Conservation (phyloP, 2,888 invertebrate genomes). For the Psylliodes chrysocephalus region DNA sequence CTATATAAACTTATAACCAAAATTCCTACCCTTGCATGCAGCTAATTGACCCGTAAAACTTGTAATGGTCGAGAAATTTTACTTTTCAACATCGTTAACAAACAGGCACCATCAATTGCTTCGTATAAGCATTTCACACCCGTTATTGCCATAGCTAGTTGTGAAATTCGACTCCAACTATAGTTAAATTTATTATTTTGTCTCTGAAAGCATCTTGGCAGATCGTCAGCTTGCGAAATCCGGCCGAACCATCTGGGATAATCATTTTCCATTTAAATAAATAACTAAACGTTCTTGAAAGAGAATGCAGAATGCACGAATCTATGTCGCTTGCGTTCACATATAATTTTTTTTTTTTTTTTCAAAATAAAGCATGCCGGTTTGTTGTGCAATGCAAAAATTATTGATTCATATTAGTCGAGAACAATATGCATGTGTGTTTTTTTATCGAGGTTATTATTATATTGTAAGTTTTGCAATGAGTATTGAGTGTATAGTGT, state of each 20-base stretch:
- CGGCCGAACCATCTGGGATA: not conserved
- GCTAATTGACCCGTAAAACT: too few species aligned
- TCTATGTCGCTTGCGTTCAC: slow-evolving; percentile 2
- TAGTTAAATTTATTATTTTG: not conserved
- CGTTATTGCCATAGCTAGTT: not conserved
- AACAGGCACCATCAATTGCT: too few species aligned
- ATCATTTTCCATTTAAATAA: slow-evolving; percentile 5
- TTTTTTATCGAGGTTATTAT: not conserved
- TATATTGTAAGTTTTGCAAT: slow-evolving; percentile 2
- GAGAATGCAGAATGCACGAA: not conserved
- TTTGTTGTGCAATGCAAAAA: not conserved
- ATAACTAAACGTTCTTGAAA: not conserved
- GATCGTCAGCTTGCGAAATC: slow-evolving; percentile 4
- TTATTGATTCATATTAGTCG: not conserved
- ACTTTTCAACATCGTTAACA: too few species aligned
- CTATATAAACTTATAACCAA: too few species aligned
- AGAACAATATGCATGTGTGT: not conserved
- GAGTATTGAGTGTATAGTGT: not conserved
- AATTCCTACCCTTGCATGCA: too few species aligned
- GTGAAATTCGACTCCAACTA: not conserved
- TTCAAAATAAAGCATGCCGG: not conserved
- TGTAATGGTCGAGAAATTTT: too few species aligned
- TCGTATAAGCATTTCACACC: not conserved
- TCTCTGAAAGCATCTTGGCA: not conserved
- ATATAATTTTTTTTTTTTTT: not conserved